Evolutionary conservation across 2,113 vertebrate species (phyloP).

Genomic region (Apaloderma vittatum): DNA sequence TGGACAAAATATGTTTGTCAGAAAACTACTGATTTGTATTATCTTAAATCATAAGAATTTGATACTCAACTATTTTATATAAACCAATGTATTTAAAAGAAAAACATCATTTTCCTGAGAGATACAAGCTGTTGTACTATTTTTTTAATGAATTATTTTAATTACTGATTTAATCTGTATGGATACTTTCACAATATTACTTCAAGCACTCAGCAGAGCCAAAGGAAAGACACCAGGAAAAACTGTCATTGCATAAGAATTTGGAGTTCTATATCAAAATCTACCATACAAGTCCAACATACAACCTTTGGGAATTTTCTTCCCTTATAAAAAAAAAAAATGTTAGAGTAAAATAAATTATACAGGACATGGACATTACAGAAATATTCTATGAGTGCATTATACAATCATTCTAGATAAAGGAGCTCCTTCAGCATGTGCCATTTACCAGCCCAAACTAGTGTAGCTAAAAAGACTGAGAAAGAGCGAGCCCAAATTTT

Average conservation of each 20-base stretch:
- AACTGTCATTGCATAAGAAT: constrained; percentile 27
- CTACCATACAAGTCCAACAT: background rate
- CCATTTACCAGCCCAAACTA: background rate
- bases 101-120: background rate
- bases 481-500: background rate
- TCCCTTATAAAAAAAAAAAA: background rate
- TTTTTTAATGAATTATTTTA: background rate
- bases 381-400: background rate
- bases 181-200: background rate
- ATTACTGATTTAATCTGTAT: constrained; percentile 7
- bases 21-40: background rate
- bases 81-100: background rate
- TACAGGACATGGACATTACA: background rate
- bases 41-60: background rate
- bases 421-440: background rate
- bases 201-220: background rate
- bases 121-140: background rate
- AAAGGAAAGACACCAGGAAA: constrained; percentile 34
- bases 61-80: background rate
- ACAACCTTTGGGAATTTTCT: background rate
- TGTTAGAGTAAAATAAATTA: background rate
- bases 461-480: background rate
- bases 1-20: background rate
- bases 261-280: background rate
- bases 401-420: background rate